Base-by-base conservation (phyloP, 2,888 invertebrate genomes). In the Drosophila quinaria region DNA sequence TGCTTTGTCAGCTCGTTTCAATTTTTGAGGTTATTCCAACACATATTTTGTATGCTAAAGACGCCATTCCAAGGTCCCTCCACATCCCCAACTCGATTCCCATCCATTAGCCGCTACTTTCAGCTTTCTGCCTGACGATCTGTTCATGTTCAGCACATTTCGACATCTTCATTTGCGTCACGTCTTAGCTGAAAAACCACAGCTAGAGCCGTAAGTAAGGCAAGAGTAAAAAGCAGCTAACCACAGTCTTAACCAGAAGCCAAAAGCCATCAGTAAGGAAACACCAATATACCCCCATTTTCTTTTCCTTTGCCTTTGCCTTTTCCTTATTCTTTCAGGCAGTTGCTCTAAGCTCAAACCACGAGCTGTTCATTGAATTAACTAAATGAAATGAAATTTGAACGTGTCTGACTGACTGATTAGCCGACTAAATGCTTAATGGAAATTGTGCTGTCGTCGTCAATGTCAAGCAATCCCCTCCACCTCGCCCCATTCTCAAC, bases 311-410 rank as follows among this genome's bases (percentile, higher is more conserved):
- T 22, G 4, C 22, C 3, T 8, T 31, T 3, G 11, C 9, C 6
- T 25, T 25, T 25, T n/a, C 15, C 41, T 46, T 13, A 10, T 33
- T 25, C 25, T 25, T 25, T 6, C 25, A 29, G 25, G 37, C 4
- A 17, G 29, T 41, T 29, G 25, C 11, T 35, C 41, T 17, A 49
- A 15, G 60, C 44, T 46, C 49, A 46, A 37, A 50, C 56, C 35
- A 46, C 59, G 22, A 79, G 69, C 60, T 70, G 73, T 70, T 73
- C 70, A 76, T 79, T 72, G 84, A 78, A 86, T 88, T 89, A 87
- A 87, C 73, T 70, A 74, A 84, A 89, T 84, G 78, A 86, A 89
- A 84, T 83, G 78, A 86, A 89, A 84, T 83, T 89, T 71, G 81
- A 84, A 89, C 89, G 75, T 88, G 84, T 78, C 76, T 63, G 55